Conservation (phyloP, 2,797 vertebrate genomes). For the Yasuhikotakia modesta region DNA sequence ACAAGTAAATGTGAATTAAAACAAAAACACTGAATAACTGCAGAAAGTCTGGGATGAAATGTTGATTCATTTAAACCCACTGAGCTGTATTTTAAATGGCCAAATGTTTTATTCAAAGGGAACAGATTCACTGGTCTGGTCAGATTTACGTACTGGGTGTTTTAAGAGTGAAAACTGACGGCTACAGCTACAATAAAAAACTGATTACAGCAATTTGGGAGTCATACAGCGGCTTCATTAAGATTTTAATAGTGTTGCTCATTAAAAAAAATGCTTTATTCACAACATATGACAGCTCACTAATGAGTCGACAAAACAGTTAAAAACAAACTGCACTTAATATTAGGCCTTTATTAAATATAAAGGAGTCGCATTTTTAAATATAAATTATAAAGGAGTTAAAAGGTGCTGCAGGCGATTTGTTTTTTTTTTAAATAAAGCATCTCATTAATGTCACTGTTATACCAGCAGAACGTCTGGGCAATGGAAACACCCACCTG, state of each 20-base stretch:
- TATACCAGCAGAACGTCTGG: too few relatives aligned
- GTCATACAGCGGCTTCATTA: constrained; percentile 45
- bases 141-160: constrained; percentile 7
- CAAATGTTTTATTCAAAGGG: not conserved
- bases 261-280: constrained; percentile 41
- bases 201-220: constrained; percentile 43
- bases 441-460: too few relatives aligned
- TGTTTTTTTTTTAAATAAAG: not conserved
- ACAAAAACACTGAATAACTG: not conserved
- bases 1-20: constrained; percentile 9
- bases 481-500: too few relatives aligned
- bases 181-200: constrained; percentile 41
- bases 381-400: too few relatives aligned
- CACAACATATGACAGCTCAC: constrained; percentile 31
- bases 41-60: not conserved
- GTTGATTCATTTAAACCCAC: not conserved
- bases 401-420: not conserved
- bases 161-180: constrained; percentile 13
- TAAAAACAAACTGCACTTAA: constrained; percentile 23
- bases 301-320: constrained; percentile 42
- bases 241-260: constrained; percentile 47
- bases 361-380: constrained; percentile 2
- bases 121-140: too few relatives aligned
- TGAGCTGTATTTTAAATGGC: not conserved
- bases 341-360: constrained; percentile 21